A percentile compares a stretch with the other conserved stretches of the same genome.
phyloP scores from a whole-genome alignment of 2,888 invertebrate genomes.

The Zhuqinia jingwanae region DNA sequence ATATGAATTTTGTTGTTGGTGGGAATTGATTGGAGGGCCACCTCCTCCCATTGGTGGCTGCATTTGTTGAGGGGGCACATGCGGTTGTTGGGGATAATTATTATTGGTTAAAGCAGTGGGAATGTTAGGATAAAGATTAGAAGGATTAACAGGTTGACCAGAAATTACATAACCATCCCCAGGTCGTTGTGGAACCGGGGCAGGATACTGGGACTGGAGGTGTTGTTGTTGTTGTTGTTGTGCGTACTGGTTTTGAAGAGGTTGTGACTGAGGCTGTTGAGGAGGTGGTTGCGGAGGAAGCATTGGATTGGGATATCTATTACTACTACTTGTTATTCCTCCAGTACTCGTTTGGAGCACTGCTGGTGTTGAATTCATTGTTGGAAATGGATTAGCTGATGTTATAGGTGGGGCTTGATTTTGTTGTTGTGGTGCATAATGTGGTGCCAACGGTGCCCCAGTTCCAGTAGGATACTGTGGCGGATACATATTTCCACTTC shows the following conservation, averaged over 20 bases:
- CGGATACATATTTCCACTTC: neutral
- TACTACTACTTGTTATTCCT: constrained; percentile 58
- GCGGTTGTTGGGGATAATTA: constrained; percentile 50
- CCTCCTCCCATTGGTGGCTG: constrained; percentile 20
- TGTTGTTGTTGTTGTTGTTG: constrained; percentile 40
- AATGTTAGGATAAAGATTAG: constrained; percentile 70
- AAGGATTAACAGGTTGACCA: constrained; percentile 70
- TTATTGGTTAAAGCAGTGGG: constrained; percentile 60
- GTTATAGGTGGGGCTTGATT: constrained; percentile 24
- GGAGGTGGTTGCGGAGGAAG: constrained; percentile 54
- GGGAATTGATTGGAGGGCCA: constrained; percentile 53
- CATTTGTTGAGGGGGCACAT: constrained; percentile 29
- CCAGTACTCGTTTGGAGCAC: neutral
- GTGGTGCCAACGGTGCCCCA: neutral
- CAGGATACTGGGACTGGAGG: constrained; percentile 24
- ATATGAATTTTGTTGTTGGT: constrained; percentile 54
- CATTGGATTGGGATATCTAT: constrained; percentile 63
- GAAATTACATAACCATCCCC: constrained; percentile 57
- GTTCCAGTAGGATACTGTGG: constrained; percentile 10
- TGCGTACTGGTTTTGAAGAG: constrained; percentile 47
- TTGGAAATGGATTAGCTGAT: constrained; percentile 36
- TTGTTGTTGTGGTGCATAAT: constrained; percentile 25
- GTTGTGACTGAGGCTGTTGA: constrained; percentile 75
- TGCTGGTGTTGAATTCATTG: constrained; percentile 18
- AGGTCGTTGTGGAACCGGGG: constrained; percentile 27